Base-by-base conservation (phyloP, 2,797 vertebrate species). In the Pitangus sulphuratus region DNA sequence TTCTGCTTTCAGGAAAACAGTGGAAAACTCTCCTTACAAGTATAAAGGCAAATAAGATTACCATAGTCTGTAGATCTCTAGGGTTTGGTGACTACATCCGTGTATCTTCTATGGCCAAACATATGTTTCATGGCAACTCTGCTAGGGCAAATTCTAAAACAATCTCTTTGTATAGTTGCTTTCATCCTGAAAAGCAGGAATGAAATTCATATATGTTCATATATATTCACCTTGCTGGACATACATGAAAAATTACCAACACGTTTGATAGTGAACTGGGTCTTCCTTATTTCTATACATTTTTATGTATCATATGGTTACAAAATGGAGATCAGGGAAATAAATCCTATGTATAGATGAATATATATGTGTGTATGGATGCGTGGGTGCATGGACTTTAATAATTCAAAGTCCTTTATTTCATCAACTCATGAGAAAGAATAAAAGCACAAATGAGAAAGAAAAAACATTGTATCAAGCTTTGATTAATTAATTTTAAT, bases 401-500 rank as follows among this genome's bases (percentile, higher is more conserved):
- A 91, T 93, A 93, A 89, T 78, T 95, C 71, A 89, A 87, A 86
- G 19, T 68, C 39, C 28, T 90, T 82, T 74, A 70, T 91, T 86
- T 84, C 64, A 58, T 54, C 56, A 64, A 69, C 62, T 48, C 12
- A 87, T 84, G 51, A 72, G 69, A 69, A 95, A 91, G 75, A 95
- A 89, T 60, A 53, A 75, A 84, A 87, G 13, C n/a, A 89, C 39
- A 91, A 50, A 86, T 71, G 12, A 50, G 40, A 72, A 90, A 26
- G 15, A 54, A 64, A 79, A 70, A 44, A 5, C 51, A 89, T 40
- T 40, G 28, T 37, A 76, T 81, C 69, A 31, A 77, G 8, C 2
- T 88, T 85, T 91, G 50, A 94, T 97, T 93, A 93, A 94, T 96
- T 93, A 42, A 80, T 77, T 93, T 79, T 88, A 90, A 83, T 84